These are phyloP conservation scores for Dendrolimus houi DNA, from an alignment of 2,888 invertebrate genomes.

Conservation along the genomic window DNA sequence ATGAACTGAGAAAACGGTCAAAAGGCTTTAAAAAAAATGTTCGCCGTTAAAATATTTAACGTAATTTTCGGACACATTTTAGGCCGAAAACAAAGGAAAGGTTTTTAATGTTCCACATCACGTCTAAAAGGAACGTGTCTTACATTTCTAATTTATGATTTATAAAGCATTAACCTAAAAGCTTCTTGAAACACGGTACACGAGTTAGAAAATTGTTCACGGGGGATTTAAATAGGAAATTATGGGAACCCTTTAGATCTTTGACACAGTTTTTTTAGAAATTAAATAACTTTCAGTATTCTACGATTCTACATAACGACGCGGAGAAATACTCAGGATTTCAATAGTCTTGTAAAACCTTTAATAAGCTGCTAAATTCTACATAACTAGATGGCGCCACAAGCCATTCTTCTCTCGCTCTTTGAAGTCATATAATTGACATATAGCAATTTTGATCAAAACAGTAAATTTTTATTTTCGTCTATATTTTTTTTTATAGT, in stretches of 20 bases:
- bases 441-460: no score
- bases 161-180: conserved; percentile 57
- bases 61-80: conserved; percentile 21
- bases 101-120: conserved; percentile 27
- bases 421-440: no score
- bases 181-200: conserved; percentile 35
- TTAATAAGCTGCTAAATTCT: no score
- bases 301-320: no score
- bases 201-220: conserved; percentile 36
- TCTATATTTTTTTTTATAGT: no score
- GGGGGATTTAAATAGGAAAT: conserved; percentile 28
- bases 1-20: no score
- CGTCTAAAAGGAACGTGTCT: conserved; percentile 39
- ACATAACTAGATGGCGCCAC: no score
- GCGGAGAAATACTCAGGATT: no score
- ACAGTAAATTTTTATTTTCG: no score
- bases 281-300: neutral
- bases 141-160: conserved; percentile 54
- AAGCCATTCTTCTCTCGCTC: no score
- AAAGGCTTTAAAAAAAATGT: no score
- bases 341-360: no score
- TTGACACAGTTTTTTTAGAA: neutral
- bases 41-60: neutral
- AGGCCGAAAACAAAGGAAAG: conserved; percentile 21
- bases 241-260: neutral